Evolutionary conservation across 2,888 invertebrate genomes (phyloP), one percentile per base, ranked within the genome.

Genomic region (Notocelia uddmanniana): DNA sequence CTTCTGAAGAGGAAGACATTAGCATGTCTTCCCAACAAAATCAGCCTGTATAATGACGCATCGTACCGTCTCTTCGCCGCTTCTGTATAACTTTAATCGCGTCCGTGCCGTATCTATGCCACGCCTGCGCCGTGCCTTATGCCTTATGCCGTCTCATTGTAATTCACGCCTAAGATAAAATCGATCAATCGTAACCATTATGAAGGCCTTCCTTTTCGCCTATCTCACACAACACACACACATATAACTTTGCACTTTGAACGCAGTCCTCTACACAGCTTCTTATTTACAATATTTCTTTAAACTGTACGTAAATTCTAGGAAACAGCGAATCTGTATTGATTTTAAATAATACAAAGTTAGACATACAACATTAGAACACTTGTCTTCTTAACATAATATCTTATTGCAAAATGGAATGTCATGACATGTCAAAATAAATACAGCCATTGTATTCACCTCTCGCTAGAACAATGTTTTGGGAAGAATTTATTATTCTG

Each of bases 351-450:
- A 26, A 26, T 26, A 26, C 13, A 34, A 34, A 50, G 31, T 31
- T 41, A 68, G 23, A 26, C 26, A 45, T 55, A 63, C 21, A 54
- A 48, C 19, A 55, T 45, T 63, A 48, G 69, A 69, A 69, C 62
- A 60, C 54, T n/a, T n/a, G n/a, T n/a, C n/a, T n/a, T 60, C 37
- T 15, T 31, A 69, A 54, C 31, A 45, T 19, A 50, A 21, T 50
- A 45, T 45, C 60, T 60, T 68, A 52, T 21, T 21, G n/a, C 10
- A 26, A 48, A 45, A 60, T 57, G 69, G 69, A 69, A 69, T 69
- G 69, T 69, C 8, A 54, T 66, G 64, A 66, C 59, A 41, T 21
- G 23, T 18, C 1, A 19, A 52, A 21, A 34, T 63, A 19, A 31
- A 19, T n/a, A 55, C 19, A 50, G 2, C 18, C n/a, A n/a, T n/a